A percentile compares a stretch with the other conserved stretches of the same genome.
Conservation (phyloP, 1,140 invertebrate genomes). For the Neocloeon triangulifer region DNA sequence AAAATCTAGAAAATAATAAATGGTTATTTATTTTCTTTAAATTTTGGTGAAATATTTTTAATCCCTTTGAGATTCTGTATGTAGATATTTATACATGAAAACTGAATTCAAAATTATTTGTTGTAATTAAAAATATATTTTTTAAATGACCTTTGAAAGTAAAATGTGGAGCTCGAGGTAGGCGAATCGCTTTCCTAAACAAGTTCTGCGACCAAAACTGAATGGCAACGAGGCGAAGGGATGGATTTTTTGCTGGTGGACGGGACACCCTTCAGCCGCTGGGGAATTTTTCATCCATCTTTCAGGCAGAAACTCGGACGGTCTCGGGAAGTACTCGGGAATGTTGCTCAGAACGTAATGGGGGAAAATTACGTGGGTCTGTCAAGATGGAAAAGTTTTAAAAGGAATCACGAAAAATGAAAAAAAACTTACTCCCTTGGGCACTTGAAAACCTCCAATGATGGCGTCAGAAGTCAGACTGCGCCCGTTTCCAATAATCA, state of each 20-base stretch:
- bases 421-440: conserved; percentile 50
- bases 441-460: conserved; percentile 60
- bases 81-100: no score
- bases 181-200: conserved; percentile 16
- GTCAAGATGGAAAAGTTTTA: conserved; percentile 10
- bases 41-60: no score
- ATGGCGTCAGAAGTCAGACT: conserved; percentile 53
- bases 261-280: conserved; percentile 1
- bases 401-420: neutral
- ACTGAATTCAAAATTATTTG: no score
- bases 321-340: conserved; percentile 41
- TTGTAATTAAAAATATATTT: no score
- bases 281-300: conserved; percentile 38
- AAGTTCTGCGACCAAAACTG: conserved; percentile 14
- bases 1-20: conserved; percentile 28
- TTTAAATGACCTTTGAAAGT: conserved; percentile 8
- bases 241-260: conserved; percentile 2
- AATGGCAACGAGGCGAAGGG: conserved; percentile 13
- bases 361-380: conserved; percentile 62
- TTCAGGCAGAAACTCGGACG: conserved; percentile 45
- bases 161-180: conserved; percentile 16
- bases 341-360: conserved; percentile 59
- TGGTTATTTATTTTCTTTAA: no score
- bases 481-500: conserved; percentile 67
- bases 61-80: no score